phyloP scores from a whole-genome alignment of 2,888 invertebrate genomes.

The Odontothrips loti region DNA sequence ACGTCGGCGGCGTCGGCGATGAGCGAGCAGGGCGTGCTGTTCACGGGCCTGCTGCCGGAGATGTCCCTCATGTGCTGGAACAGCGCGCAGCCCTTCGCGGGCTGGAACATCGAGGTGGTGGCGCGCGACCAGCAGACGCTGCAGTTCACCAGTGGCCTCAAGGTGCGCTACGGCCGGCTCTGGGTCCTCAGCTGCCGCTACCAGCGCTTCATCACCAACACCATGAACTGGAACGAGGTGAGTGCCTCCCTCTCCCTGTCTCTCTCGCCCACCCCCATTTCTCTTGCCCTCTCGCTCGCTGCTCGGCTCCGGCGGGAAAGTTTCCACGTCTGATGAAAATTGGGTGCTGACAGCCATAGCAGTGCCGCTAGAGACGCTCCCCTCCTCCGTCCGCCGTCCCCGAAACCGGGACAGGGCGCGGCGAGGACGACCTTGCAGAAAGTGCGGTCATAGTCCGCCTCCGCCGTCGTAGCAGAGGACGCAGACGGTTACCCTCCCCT shows the following conservation, averaged over 20 bases:
- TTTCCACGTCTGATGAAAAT: too few species aligned
- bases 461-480: too few species aligned
- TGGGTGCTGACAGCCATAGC: too few species aligned
- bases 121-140: conserved; percentile 43
- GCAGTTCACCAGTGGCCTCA: conserved; percentile 47
- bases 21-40: conserved; percentile 45
- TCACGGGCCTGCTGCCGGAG: conserved; percentile 47
- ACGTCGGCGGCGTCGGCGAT: conserved; percentile 47
- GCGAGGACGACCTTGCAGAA: too few species aligned
- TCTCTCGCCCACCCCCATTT: too few species aligned
- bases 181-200: conserved; percentile 47
- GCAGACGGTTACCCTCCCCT: too few species aligned
- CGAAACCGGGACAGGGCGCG: too few species aligned
- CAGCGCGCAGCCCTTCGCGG: conserved; percentile 45
- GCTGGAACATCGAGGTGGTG: conserved; percentile 44
- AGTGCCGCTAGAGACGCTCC: too few species aligned
- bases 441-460: too few species aligned
- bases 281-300: too few species aligned
- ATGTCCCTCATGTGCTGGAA: conserved; percentile 49
- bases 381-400: too few species aligned
- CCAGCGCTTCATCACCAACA: conserved; percentile 46
- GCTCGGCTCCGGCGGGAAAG: too few species aligned
- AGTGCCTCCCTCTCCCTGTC: not conserved
- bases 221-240: conserved; percentile 42
- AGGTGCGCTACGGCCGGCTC: conserved; percentile 46